Conservation (phyloP, 2,888 invertebrate genomes). For the Heterodera filipjevi region DNA sequence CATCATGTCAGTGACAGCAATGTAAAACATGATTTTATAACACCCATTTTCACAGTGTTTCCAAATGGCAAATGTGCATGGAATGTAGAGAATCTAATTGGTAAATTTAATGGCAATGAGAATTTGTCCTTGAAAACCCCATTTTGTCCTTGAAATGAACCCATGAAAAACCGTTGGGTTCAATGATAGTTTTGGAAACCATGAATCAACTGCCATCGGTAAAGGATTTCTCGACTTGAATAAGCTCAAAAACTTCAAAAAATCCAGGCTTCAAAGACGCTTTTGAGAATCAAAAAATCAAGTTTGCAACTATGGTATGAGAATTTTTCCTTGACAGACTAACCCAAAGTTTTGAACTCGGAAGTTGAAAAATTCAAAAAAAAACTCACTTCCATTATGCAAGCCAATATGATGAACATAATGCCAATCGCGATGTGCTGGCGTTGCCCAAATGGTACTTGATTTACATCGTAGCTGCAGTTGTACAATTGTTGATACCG, state of each 20-base stretch:
- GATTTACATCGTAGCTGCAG: conserved; percentile 20
- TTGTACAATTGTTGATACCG: conserved; percentile 22
- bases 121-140: neutral
- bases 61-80: conserved; percentile 21
- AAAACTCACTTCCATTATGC: conserved; percentile 6
- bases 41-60: conserved; percentile 17
- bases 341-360: too few relatives aligned
- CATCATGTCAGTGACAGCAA: conserved; percentile 22
- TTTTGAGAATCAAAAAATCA: too few relatives aligned
- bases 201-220: too few relatives aligned
- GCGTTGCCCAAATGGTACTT: conserved; percentile 17
- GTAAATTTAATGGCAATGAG: neutral
- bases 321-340: too few relatives aligned
- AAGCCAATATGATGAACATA: conserved; percentile 18
- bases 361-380: too few relatives aligned
- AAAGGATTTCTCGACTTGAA: too few relatives aligned
- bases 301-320: too few relatives aligned
- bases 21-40: conserved; percentile 26
- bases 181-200: too few relatives aligned
- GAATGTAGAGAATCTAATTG: conserved; percentile 22
- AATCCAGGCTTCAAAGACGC: too few relatives aligned
- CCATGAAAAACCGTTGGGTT: too few relatives aligned
- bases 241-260: too few relatives aligned
- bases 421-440: neutral
- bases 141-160: too few relatives aligned